Evolutionary conservation across 2,888 invertebrate species (phyloP).

Genomic region (Sinodicranocentrus sp.): DNA sequence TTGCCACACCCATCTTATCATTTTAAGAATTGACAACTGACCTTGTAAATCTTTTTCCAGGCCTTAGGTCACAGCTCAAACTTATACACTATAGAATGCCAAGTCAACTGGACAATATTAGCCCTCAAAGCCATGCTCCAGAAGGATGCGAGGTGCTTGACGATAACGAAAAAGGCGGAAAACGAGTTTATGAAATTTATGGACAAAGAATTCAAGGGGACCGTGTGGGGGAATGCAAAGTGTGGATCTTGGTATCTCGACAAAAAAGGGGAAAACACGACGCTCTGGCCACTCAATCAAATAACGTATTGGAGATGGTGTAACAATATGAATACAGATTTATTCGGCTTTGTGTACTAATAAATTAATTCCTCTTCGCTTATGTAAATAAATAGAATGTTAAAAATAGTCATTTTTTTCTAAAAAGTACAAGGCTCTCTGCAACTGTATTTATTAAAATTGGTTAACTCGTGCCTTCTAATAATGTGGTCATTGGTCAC

Average conservation of each 20-base stretch:
- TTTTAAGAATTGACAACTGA: too few relatives aligned
- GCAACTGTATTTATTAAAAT: too few relatives aligned
- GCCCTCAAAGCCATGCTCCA: conserved; percentile 38
- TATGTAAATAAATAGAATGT: too few relatives aligned
- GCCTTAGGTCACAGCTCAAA: conserved; percentile 51
- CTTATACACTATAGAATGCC: conserved; percentile 52
- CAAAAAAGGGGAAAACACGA: conserved; percentile 41
- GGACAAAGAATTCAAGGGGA: conserved; percentile 12
- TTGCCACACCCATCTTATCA: too few relatives aligned
- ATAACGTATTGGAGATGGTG: conserved; percentile 40
- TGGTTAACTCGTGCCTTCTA: too few relatives aligned
- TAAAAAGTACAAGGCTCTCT: too few relatives aligned
- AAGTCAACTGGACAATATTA: conserved; percentile 58
- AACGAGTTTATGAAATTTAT: conserved; percentile 50
- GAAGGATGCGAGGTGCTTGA: conserved; percentile 16
- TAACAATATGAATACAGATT: too few relatives aligned
- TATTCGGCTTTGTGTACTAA: too few relatives aligned
- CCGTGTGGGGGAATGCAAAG: conserved; percentile 35
- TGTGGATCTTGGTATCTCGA: conserved; percentile 64
- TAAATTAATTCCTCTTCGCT: too few relatives aligned
- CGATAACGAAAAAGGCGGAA: conserved; percentile 41
- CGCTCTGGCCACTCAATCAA: conserved; percentile 41
- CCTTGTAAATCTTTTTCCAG: neutral
- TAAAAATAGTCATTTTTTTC: too few relatives aligned
- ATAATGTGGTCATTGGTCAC: too few relatives aligned